Evolutionary conservation across 2,888 invertebrate genomes (phyloP).

Genomic region (Sepioteuthis lessoniana): DNA sequence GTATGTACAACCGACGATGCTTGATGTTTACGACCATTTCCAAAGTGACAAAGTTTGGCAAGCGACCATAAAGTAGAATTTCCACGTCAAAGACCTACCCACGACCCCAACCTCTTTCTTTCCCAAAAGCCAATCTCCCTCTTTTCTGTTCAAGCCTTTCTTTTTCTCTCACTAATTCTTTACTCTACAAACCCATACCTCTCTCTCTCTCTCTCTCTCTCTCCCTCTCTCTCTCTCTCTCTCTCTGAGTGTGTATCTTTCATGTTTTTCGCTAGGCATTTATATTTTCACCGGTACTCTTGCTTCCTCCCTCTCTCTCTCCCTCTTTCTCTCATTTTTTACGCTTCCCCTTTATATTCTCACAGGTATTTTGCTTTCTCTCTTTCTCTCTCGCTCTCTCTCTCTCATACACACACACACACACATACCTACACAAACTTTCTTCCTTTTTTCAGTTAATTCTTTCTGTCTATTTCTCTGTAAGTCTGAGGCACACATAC

Average conservation of each 20-base stretch:
- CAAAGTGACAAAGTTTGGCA: conserved; percentile 33
- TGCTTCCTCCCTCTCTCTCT: no score
- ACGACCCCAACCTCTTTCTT: not conserved
- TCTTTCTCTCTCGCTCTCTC: not conserved
- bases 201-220: not conserved
- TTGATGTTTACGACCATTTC: conserved; percentile 20
- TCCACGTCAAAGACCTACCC: not conserved
- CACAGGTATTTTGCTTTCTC: no score
- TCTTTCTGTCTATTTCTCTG: not conserved
- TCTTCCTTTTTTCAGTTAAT: not conserved
- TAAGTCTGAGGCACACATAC: no score
- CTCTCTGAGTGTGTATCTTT: no score
- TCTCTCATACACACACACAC: no score
- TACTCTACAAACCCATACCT: no score
- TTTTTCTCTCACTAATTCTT: not conserved
- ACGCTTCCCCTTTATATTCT: no score
- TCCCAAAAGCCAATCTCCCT: no score
- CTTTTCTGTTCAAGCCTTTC: not conserved
- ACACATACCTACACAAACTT: not conserved
- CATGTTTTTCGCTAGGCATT: no score
- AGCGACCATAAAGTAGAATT: not conserved
- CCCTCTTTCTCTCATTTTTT: no score
- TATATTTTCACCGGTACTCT: no score
- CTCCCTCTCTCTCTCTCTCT: not conserved
- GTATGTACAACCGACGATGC: not conserved